Evolutionary conservation across 1,140 invertebrate species (phyloP).

Genomic region (Drosophila kanapiae): DNA sequence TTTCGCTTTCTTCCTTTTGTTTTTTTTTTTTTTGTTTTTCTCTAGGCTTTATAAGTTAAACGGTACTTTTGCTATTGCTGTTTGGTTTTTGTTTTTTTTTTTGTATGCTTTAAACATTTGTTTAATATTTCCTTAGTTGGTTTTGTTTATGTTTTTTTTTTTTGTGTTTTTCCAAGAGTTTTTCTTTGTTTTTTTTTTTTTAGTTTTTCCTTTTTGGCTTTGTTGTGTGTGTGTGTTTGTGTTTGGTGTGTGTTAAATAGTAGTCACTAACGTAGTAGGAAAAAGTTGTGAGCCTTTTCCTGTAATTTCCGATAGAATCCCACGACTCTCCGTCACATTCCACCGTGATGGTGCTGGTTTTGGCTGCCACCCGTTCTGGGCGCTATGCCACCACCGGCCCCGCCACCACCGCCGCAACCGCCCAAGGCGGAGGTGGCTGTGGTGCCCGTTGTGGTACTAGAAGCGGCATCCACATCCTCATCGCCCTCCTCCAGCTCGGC

Average conservation of each 20-base stretch:
- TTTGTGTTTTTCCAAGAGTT: slow-evolving; percentile 32
- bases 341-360: slow-evolving; percentile 85
- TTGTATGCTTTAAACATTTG: slow-evolving; percentile 68
- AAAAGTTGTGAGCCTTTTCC: slow-evolving; percentile 90
- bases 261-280: slow-evolving; percentile 85
- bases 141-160: slow-evolving; percentile 46
- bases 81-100: slow-evolving; percentile 55
- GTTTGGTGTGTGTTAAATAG: slow-evolving; percentile 56
- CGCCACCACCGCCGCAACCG: slow-evolving; percentile 54
- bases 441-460: slow-evolving; percentile 57
- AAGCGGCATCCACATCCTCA: slow-evolving; percentile 85
- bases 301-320: slow-evolving; percentile 93
- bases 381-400: slow-evolving; percentile 81
- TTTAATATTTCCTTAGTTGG: slow-evolving; percentile 50
- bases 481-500: slow-evolving; percentile 87
- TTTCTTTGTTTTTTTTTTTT: slow-evolving; percentile 43
- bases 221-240: slow-evolving; percentile 22
- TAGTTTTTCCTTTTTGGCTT: slow-evolving; percentile 48
- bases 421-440: slow-evolving; percentile 58
- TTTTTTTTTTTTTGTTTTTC: slow-evolving; percentile 34
- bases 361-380: slow-evolving; percentile 85
- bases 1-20: slow-evolving; percentile 1
- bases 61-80: slow-evolving; percentile 77
- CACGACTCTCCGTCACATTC: slow-evolving; percentile 95
- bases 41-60: slow-evolving; percentile 73